Conservation (phyloP, 2,888 invertebrate genomes). For the Cerastoderma edule region DNA sequence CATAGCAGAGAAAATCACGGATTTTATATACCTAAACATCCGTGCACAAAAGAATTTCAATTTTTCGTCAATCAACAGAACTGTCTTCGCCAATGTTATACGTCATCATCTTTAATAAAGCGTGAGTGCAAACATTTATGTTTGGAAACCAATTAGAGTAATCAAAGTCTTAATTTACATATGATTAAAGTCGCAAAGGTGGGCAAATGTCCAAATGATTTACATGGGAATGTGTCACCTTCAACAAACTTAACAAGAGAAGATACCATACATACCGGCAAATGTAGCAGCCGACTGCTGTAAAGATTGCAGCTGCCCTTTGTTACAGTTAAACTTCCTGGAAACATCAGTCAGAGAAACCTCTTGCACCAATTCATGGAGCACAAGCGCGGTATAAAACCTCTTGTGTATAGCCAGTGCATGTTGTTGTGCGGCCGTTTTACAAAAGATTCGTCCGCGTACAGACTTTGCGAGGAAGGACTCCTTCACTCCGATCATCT, state of each 20-base stretch:
- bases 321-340: conserved; percentile 92
- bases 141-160: too few species aligned
- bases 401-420: conserved; percentile 80
- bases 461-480: conserved; percentile 89
- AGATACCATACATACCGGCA: conserved; percentile 89
- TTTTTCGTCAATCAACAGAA: too few species aligned
- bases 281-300: conserved; percentile 98
- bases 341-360: conserved; percentile 90
- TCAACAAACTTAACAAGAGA: too few species aligned
- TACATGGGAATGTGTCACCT: too few species aligned
- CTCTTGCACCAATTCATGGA: conserved; percentile 97
- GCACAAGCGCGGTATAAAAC: conserved; percentile 90
- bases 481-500: conserved; percentile 94
- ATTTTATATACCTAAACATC: too few species aligned
- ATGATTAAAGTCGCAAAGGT: neutral
- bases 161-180: too few species aligned
- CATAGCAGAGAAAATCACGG: too few species aligned
- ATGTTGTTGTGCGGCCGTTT: conserved; percentile 68
- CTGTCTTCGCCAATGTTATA: too few species aligned
- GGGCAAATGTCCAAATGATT: neutral
- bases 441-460: conserved; percentile 71
- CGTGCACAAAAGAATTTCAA: too few species aligned
- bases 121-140: too few species aligned
- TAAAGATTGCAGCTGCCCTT: conserved; percentile 95
- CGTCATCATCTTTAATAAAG: too few species aligned